These are phyloP conservation scores for Sphaerodactylus townsendi DNA, from an alignment of 2,113 vertebrate species.

Conservation along the genomic window DNA sequence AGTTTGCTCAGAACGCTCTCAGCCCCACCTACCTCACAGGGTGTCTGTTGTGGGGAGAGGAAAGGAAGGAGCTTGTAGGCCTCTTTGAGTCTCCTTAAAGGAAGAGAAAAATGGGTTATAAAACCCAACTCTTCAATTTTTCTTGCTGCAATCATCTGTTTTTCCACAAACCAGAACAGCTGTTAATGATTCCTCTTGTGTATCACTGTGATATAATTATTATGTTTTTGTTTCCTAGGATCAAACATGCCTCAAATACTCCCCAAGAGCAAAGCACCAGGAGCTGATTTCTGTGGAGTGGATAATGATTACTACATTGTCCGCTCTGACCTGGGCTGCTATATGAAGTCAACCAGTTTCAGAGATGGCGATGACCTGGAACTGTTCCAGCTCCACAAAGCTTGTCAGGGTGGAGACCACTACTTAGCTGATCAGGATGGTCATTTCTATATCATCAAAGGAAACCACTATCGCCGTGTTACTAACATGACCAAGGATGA, in stretches of 20 bases:
- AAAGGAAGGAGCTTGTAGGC: too few relatives aligned
- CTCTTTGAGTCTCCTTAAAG: too few relatives aligned
- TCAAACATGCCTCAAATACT: neutral
- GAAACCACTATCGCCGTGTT: neutral
- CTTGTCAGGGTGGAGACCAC: conserved; percentile 1
- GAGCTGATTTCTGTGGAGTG: neutral
- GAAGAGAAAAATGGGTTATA: too few relatives aligned
- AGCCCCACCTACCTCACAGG: too few relatives aligned
- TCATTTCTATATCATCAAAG: conserved; percentile 1
- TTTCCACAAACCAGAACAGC: neutral
- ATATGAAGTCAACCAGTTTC: neutral
- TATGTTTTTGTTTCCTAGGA: neutral
- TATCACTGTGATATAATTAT: neutral
- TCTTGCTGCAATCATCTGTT: neutral
- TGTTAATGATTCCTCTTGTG: neutral
- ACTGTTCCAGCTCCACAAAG: conserved; percentile 1
- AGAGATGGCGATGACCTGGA: neutral
- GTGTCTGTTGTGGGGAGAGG: too few relatives aligned
- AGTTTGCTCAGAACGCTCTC: too few relatives aligned
- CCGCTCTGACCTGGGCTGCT: conserved; percentile 15
- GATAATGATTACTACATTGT: neutral
- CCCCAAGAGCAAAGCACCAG: conserved; percentile 1
- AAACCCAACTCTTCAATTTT: neutral
- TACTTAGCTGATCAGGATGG: neutral
- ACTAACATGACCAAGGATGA: neutral